Base-by-base conservation (phyloP, 2,797 vertebrate species). In the Onychomys arenicola region DNA sequence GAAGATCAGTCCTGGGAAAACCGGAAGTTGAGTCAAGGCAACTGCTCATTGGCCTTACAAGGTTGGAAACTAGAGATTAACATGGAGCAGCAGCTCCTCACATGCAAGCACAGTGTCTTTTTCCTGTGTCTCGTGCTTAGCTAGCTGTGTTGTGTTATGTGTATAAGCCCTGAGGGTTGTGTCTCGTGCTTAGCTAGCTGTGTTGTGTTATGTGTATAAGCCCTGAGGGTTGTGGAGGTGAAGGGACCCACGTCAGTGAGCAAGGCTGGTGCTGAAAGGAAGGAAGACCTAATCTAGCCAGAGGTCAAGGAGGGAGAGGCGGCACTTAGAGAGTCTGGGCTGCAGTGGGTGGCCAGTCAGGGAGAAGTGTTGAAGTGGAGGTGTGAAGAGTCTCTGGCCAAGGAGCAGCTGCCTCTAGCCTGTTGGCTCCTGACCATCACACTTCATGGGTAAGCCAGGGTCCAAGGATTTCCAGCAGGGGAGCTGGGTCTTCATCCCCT, bases 61-160 rank as follows among this genome's bases (percentile, higher is more conserved):
- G 55, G 12, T 4, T 25, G 67, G 65, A 65, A 11, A 9, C 59
- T n/a, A 4, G 86, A 37, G 19, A 8, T 52, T 12, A 5, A 55
- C 25, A 0, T 12, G 7, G 17, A 23, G 7, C 11, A 1, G 19
- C 8, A 13, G 61, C 61, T 37, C 5, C 76, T 37, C 1, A 21
- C 6, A 6, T 29, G 43, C 2, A 57, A n/a, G 34, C 52, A 3
- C 29, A 16, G 55, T 37, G 29, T 7, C 37, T 32, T 95, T 29
- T 25, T 11, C 0, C 8, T 0, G 37, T 65, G 61, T 49, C 19
- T 55, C n/a, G 0, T 0, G 0, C 90, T 0, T 11, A 21, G 10
- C 67, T 11, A 21, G 10, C 67, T 69, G 83, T 32, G 13, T n/a
- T 16, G 14, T 34, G 77, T 80, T 43, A 0, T 25, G 59, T 43